Conservation (phyloP, 2,113 vertebrate species). For the Thymallus thymallus region DNA sequence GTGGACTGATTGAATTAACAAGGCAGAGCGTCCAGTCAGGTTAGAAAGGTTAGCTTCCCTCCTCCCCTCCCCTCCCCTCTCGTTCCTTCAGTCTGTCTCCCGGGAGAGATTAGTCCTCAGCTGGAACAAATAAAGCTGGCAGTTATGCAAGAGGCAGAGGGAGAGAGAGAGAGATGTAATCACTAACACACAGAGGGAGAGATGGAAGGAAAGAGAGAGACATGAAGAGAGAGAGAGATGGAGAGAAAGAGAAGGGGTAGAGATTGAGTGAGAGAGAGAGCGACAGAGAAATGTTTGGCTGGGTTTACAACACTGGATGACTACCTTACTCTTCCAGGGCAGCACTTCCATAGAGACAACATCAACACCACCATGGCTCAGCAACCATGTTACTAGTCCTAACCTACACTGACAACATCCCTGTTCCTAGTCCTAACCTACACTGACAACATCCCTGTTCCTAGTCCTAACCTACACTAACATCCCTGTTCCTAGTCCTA, state of each 20-base stretch:
- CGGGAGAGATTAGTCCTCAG: constrained; percentile 72
- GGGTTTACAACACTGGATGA: background rate
- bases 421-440: too few relatives aligned
- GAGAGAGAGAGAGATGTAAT: constrained; percentile 10
- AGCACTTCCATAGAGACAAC: background rate
- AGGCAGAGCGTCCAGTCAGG: constrained; percentile 44
- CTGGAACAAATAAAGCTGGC: constrained; percentile 72
- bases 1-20: constrained; percentile 56
- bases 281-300: background rate
- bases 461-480: background rate
- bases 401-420: too few relatives aligned
- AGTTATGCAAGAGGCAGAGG: constrained; percentile 68
- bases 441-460: too few relatives aligned
- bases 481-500: background rate
- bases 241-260: background rate
- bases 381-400: too few relatives aligned
- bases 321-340: background rate
- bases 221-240: constrained; percentile 17
- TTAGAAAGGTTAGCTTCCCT: constrained; percentile 43
- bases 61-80: background rate
- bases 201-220: background rate
- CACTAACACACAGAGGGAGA: too few relatives aligned
- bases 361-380: background rate
- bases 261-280: constrained; percentile 43
- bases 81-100: constrained; percentile 44